Base-by-base conservation (phyloP, 2,888 invertebrate genomes). In the Mythimna albipuncta region DNA sequence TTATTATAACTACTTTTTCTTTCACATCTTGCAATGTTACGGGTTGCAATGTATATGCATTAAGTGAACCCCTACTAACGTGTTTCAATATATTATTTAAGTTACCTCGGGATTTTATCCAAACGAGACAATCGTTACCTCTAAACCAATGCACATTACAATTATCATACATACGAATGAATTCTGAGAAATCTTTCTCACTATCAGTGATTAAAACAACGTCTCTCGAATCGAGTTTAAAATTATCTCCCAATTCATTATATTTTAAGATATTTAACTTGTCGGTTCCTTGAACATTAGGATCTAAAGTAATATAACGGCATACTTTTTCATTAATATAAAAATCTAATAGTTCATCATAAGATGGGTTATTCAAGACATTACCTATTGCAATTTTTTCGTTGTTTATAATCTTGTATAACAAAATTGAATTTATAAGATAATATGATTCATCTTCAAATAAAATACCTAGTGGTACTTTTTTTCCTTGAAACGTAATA, bases 1-100 rank as follows among this genome's bases (percentile, higher is more conserved):
- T 84, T 59, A 87, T 70, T 66, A 87, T 75, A 0, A 87, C 77
- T 11, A 80, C 65, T 64, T 75, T 80, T 41, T 87, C 82, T 10
- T 70, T 32, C 44, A 79, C 55, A 64, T 79, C 79, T 44, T 70
- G 74, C 13, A 81, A 41, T 6, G 76, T 74, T 10, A 52, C 63
- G 6, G 64, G 71, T 61, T 55, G 50, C 13, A 68, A n/a, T n/a
- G 16, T 74, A 54, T 47, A 32, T 5, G 54, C 41, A 41, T 32
- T 6, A 19, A 69, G 61, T 32, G 62, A 19, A 54, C 61, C 59
- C 32, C 65, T 75, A 6, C 54, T 11, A 50, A 83, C 59, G 21
- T 70, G 35, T 26, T 79, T 81, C 5, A 69, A 16, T 63, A 83
- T 52, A 54, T 65, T 73, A 4, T 58, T 1, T 32, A 83, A 58